phyloP scores from a whole-genome alignment of 2,113 vertebrate species.

The Cariama cristata region DNA sequence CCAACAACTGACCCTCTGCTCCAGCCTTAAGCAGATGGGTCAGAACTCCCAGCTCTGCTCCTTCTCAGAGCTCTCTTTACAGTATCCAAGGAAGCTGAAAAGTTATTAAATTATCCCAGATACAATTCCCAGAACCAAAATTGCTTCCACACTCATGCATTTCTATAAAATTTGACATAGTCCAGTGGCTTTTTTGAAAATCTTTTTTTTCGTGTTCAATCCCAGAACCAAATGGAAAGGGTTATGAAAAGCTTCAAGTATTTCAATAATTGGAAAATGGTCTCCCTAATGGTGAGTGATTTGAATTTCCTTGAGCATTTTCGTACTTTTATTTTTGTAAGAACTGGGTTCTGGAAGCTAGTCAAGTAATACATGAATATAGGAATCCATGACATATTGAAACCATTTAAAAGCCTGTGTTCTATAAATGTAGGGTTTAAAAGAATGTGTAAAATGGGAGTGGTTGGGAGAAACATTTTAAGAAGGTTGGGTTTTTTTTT shows the following conservation, averaged over 20 bases:
- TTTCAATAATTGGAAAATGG: not conserved
- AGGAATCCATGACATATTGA: slow-evolving; percentile 30
- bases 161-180: not conserved
- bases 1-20: not conserved
- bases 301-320: not conserved
- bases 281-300: not conserved
- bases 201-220: not conserved
- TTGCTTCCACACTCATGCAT: not conserved
- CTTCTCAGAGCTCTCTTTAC: not conserved
- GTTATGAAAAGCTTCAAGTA: not conserved
- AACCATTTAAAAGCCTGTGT: slow-evolving; percentile 19
- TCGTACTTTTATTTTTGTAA: slow-evolving; percentile 34
- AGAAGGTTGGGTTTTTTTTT: not conserved
- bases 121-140: not conserved
- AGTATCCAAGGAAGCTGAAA: not conserved
- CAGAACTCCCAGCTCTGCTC: not conserved
- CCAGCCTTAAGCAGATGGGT: not conserved
- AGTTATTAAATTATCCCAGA: slow-evolving; percentile 4
- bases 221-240: not conserved
- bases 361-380: not conserved
- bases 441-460: slow-evolving; percentile 32
- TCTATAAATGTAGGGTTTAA: slow-evolving; percentile 5
- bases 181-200: not conserved
- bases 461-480: not conserved
- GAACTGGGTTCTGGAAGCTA: slow-evolving; percentile 23